phyloP scores from a whole-genome alignment of 2,797 vertebrate species.

The Myioborus miniatus region DNA sequence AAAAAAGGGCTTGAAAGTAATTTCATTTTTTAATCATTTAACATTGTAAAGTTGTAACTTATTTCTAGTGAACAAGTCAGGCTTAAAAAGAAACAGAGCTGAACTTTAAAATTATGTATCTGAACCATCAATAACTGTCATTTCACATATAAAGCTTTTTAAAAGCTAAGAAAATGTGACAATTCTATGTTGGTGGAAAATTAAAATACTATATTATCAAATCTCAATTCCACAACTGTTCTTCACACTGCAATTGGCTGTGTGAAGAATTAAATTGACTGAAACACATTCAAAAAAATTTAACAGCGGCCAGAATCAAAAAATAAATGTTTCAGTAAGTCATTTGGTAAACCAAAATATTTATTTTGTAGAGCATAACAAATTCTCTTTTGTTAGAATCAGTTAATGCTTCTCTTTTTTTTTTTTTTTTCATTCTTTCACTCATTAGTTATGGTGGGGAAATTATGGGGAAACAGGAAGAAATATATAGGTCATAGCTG shows the following conservation, averaged over 20 bases:
- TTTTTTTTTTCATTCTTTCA: background rate
- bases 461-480: fast-evolving
- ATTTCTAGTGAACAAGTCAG: background rate
- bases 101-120: background rate
- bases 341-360: background rate
- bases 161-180: background rate
- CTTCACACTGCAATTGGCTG: background rate
- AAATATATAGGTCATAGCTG: background rate
- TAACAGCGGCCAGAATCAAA: background rate
- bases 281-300: background rate
- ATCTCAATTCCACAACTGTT: background rate
- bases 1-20: background rate
- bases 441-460: fast-evolving
- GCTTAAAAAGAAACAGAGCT: background rate
- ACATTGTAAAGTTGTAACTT: background rate
- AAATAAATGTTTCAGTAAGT: background rate
- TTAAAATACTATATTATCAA: background rate
- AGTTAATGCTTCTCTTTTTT: background rate
- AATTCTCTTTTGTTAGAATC: background rate
- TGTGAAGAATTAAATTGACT: background rate
- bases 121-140: background rate
- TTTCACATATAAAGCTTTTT: background rate
- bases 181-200: background rate
- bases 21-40: background rate
- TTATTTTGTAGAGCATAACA: background rate